These are phyloP conservation scores for Lerista edwardsae DNA, from an alignment of 2,797 vertebrate species.

Conservation along the genomic window DNA sequence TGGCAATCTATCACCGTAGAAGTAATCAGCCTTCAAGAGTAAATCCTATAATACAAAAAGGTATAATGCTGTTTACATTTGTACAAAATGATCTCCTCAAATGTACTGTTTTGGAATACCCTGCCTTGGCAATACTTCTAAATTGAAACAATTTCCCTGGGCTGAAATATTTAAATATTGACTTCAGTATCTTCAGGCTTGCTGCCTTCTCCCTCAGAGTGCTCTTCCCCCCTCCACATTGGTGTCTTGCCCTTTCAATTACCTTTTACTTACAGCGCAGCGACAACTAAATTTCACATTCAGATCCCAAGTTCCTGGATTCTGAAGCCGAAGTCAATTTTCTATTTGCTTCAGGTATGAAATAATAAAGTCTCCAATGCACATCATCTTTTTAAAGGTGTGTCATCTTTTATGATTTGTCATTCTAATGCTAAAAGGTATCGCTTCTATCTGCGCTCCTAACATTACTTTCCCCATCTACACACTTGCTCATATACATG, in stretches of 20 bases:
- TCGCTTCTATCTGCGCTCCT: slow-evolving; percentile 43
- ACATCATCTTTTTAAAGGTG: slow-evolving; percentile 48
- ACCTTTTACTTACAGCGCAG: slow-evolving; percentile 45
- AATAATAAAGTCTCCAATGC: slow-evolving; percentile 66
- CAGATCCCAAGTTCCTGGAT: slow-evolving; percentile 37
- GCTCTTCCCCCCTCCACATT: slow-evolving; percentile 2
- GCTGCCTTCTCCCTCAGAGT: slow-evolving; percentile 16
- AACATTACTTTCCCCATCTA: slow-evolving; percentile 46
- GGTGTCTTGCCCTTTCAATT: slow-evolving; percentile 52
- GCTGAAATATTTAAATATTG: slow-evolving; percentile 42
- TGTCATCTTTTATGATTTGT: slow-evolving; percentile 58
- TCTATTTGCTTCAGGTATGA: slow-evolving; percentile 52
- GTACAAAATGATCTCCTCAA: slow-evolving; percentile 1
- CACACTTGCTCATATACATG: slow-evolving; percentile 34
- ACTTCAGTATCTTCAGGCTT: slow-evolving; percentile 25
- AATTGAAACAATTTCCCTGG: slow-evolving; percentile 50
- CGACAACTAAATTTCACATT: slow-evolving; percentile 56
- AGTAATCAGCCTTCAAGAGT: background rate
- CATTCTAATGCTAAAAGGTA: slow-evolving; percentile 59
- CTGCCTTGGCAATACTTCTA: slow-evolving; percentile 32
- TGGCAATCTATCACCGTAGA: background rate
- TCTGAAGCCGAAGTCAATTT: slow-evolving; percentile 58
- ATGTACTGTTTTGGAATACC: background rate
- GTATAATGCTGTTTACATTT: background rate
- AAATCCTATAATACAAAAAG: background rate